These are phyloP conservation scores for Clarias fuscus DNA, from an alignment of 2,797 vertebrate species.

Conservation along the genomic window DNA sequence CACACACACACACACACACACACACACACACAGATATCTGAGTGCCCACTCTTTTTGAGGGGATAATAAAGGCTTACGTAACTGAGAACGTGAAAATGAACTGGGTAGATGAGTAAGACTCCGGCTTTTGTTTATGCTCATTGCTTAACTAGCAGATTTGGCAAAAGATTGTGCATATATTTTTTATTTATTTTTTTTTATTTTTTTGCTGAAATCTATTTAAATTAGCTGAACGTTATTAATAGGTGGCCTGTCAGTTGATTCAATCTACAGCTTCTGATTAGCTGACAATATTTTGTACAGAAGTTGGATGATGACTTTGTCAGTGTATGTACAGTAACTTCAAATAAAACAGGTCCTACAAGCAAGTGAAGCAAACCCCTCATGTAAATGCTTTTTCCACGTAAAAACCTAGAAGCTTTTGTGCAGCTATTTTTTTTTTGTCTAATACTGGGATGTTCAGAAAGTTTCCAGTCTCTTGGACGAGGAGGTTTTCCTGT, in stretches of 20 bases:
- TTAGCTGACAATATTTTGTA: background rate
- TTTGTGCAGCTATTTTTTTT: background rate
- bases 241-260: background rate
- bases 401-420: too few species aligned
- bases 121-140: background rate
- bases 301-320: background rate
- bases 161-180: background rate
- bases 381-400: background rate
- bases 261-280: background rate
- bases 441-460: too few species aligned
- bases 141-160: too few species aligned
- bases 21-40: background rate
- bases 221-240: background rate
- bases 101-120: background rate
- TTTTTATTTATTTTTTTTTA: too few species aligned
- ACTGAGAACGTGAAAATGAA: background rate
- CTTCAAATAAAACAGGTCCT: too few species aligned
- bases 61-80: background rate
- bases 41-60: conserved; percentile 7
- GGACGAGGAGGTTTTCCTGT: too few species aligned
- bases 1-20: conserved; percentile 9
- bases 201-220: background rate
- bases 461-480: background rate
- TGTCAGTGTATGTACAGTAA: background rate
- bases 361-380: too few species aligned